Evolutionary conservation across 2,113 vertebrate genomes (phyloP), one percentile per base, ranked within the genome.

Genomic region (Myotis davidii): DNA sequence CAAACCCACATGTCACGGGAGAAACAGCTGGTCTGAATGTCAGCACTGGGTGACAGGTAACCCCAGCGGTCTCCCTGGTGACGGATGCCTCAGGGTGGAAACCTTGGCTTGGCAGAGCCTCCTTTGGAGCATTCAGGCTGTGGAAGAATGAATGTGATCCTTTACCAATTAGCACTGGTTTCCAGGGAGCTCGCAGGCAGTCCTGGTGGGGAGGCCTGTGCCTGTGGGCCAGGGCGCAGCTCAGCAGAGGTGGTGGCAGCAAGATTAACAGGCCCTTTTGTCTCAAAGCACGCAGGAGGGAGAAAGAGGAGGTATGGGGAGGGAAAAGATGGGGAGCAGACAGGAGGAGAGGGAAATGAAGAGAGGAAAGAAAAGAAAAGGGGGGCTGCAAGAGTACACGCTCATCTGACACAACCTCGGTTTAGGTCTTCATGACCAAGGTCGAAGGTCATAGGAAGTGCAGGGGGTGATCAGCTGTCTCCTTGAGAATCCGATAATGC

Each of bases 221-320:
- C 65, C 70, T 13, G 6, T 29, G 45, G 79, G 74, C 74, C 59
- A 4, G 39, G 25, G 32, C 2, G n/a, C 32, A 23, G 88, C 23
- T 32, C 14, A 16, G 74, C 0, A 1, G 69, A 61, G 50, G 25
- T 42, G 59, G 29, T 23, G 65, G 79, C 61, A 70, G 50, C 85
- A 61, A 65, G 82, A 95, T 89, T 83, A 94, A 97, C 45, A 48
- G 88, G 70, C 6, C 39, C 48, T 92, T 88, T 88, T 25, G 1
- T 96, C 87, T 89, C 25, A 7, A 61, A 91, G 82, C 37, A 14
- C 7, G 13, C 34, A 78, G 50, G 5, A 52, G 27, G 32, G 91
- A 69, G 64, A 16, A 39, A 61, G 48, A 13, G 4, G 45, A 21
- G 50, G 23, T 16, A 12, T 1, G 5, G 5, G 45, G 32, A 23